Base-by-base conservation (phyloP, 2,888 invertebrate species). In the Pristionchus exspectatus region DNA sequence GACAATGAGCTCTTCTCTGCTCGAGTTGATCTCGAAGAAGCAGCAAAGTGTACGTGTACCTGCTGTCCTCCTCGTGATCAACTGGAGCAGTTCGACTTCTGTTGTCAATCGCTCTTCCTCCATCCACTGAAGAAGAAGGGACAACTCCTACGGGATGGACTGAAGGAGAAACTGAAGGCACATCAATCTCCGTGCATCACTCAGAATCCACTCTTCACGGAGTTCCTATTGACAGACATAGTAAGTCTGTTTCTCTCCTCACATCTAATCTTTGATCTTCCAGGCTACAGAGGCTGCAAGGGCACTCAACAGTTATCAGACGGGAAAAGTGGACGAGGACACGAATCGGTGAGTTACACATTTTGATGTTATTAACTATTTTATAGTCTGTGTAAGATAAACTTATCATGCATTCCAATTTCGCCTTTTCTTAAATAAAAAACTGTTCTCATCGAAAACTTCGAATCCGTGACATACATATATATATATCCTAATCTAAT, bases 21-120 rank as follows among this genome's bases (percentile, higher is more conserved):
- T 63, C 21, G 63, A n/a, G 77, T 77, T 1, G 38, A 77, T 77
- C 24, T 44, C 9, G 77, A 77, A 16, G 44, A 77, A 12, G 50
- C 77, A 77, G 77, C 77, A 24, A 21, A 44, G 21, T 77, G 77
- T 77, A 18, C 24, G 18, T 77, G 77, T 21, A 33, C 21, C 5
- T 24, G 16, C 44, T 77, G 77, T n/a, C 77, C 77, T 44, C 12
- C 77, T 21, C 38, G 38, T 12, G 77, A 77, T 77, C 27, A 38
- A 33, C 21, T 21, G 30, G 5, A 77, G 10, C 44, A 38, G 44
- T 24, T 24, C n/a, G 77, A 77, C 50, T 77, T 33, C 44, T 77
- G 77, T 12, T 77, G 77, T 44, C 77, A 77, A 21, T 77, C 77
- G 14, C 77, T 77, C 33, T 77, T 21, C 77, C 50, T 50, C 44